Base-by-base conservation (phyloP, 2,797 vertebrate species). In the Phrynocephalus guinanensis region DNA sequence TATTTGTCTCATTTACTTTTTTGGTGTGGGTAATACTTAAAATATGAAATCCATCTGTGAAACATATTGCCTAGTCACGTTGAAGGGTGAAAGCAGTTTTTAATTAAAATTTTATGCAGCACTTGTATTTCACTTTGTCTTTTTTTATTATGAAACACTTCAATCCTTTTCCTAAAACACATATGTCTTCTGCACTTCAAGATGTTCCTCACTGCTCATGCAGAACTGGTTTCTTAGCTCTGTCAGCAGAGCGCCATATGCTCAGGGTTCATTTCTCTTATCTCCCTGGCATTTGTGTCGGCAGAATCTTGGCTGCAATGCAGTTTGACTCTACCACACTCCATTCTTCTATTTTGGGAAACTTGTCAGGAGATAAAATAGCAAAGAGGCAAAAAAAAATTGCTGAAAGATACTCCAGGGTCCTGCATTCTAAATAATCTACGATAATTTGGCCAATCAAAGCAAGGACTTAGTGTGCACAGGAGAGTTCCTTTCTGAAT, bases 81-180 rank as follows among this genome's bases (percentile, higher is more conserved):
- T 33, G 90, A 95, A 94, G 95, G 92, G 94, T 96, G 93, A 95
- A 96, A 95, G 87, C 92, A 91, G 93, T 95, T 97, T 97, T 96
- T 97, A 96, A 97, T 97, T 97, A 97, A 96, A 96, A 97, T 96
- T 96, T 95, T 96, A 94, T 95, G 95, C 95, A 83, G 93, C 92
- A 82, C 96, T 96, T 95, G 86, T 95, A 95, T 96, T 96, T 96
- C 95, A 95, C 95, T 96, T 96, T 96, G 96, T 97, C 96, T 96
- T 97, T 95, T 91, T 97, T 96, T 96, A 97, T 97, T 97, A 95
- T 96, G 96, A 96, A 97, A 97, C 96, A 96, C 95, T 96, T 95
- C 96, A 96, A 95, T 95, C 96, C 96, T 95, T 94, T 94, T 91
- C 92, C 95, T 94, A 93, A 97, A 97, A 96, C 96, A 96, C 97